These are phyloP conservation scores for Lasaia peninsularis DNA, from an alignment of 1,140 invertebrate genomes.

Conservation along the genomic window DNA sequence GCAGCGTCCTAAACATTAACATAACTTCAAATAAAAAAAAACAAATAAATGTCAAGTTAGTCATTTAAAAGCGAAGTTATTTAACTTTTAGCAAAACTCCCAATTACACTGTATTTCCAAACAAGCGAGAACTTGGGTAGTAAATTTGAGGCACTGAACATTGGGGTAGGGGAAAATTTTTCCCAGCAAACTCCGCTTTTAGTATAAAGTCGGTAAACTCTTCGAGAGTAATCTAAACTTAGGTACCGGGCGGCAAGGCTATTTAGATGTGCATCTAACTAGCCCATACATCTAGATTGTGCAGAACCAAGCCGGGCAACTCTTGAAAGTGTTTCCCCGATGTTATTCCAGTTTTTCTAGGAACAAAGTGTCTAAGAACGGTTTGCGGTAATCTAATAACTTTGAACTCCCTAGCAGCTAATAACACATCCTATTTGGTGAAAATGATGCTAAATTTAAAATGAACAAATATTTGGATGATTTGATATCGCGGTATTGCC, in stretches of 20 bases:
- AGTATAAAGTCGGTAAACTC: constrained; percentile 53
- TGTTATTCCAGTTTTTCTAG: constrained; percentile 41
- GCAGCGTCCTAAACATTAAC: not conserved
- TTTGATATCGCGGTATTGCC: not conserved
- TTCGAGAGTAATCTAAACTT: constrained; percentile 74
- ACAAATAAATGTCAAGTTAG: constrained; percentile 9
- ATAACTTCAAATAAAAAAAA: constrained; percentile 9
- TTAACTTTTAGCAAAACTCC: constrained; percentile 14
- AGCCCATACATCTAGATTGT: constrained; percentile 73
- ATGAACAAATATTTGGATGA: not conserved
- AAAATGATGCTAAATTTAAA: not conserved
- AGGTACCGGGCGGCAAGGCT: constrained; percentile 64
- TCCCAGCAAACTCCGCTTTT: constrained; percentile 44
- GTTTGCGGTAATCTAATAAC: constrained; percentile 46
- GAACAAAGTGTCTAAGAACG: constrained; percentile 44
- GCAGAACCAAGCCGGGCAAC: constrained; percentile 34
- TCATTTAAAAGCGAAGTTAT: constrained; percentile 9
- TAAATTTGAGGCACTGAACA: constrained; percentile 62
- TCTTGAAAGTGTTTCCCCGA: constrained; percentile 43
- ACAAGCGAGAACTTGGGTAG: constrained; percentile 47
- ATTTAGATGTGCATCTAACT: constrained; percentile 76
- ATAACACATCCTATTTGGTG: constrained; percentile 16
- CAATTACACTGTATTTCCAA: constrained; percentile 52
- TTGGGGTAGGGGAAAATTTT: constrained; percentile 39
- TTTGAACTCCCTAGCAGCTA: constrained; percentile 23